A percentile compares a stretch with the other conserved stretches of the same genome.
Evolutionary conservation across 2,113 vertebrate genomes (phyloP).

Genomic region (Penelope pileata): DNA sequence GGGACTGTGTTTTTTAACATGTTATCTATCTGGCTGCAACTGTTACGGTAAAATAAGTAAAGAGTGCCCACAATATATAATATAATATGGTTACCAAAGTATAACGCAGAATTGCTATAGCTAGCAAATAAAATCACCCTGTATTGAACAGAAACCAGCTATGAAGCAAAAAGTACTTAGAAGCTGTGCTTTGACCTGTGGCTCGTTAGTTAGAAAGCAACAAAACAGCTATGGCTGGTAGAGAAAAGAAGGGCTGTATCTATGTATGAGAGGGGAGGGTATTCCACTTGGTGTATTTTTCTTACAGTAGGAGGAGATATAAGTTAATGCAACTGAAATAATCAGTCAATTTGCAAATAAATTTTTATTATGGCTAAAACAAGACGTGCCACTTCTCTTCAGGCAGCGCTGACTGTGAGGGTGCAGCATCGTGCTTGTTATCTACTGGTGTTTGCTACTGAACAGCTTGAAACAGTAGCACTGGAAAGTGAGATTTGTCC

Average conservation of each 20-base stretch:
- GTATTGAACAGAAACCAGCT: background rate
- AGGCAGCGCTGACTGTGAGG: background rate
- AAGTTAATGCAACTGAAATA: background rate
- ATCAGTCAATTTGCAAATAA: background rate
- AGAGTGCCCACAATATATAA: background rate
- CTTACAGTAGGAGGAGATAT: background rate
- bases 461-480: background rate
- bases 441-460: background rate
- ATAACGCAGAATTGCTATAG: background rate
- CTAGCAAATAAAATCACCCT: background rate
- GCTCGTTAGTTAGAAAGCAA: background rate
- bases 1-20: background rate
- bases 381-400: background rate
- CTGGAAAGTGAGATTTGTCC: constrained; percentile 17
- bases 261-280: background rate
- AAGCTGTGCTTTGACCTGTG: constrained; percentile 37
- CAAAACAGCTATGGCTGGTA: background rate
- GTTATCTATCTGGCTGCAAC: constrained; percentile 23
- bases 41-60: constrained; percentile 12
- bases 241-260: background rate
- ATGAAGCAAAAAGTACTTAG: constrained; percentile 11
- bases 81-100: background rate
- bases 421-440: background rate
- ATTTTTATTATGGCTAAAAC: background rate
- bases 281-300: background rate